These are phyloP conservation scores for Actinia equina DNA, from an alignment of 64 coral and sea anemone genomes.

Conservation along the genomic window DNA sequence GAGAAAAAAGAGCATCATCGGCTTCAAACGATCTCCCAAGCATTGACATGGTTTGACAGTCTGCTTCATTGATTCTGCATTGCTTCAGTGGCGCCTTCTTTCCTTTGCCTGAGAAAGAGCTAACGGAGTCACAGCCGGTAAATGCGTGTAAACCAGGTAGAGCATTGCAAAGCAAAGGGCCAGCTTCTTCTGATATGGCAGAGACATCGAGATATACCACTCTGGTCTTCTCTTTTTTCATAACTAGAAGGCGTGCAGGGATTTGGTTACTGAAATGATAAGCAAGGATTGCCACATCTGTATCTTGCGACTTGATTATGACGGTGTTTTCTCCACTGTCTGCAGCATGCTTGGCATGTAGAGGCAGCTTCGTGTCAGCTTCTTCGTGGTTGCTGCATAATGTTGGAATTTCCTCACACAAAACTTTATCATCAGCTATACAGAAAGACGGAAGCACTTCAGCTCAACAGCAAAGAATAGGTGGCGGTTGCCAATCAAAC, in stretches of 20 bases:
- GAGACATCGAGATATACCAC: constrained; percentile 27
- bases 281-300: constrained; percentile 50
- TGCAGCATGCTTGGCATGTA: constrained; percentile 49
- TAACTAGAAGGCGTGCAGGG: constrained; percentile 32
- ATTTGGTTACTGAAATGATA: constrained; percentile 43
- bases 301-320: constrained; percentile 52
- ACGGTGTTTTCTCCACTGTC: constrained; percentile 38
- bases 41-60: constrained; percentile 39
- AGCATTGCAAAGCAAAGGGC: constrained; percentile 20
- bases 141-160: constrained; percentile 36
- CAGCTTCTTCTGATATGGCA: constrained; percentile 16
- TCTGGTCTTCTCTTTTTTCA: constrained; percentile 32
- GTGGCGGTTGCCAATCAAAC: constrained; percentile 16
- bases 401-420: constrained; percentile 9
- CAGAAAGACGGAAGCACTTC: constrained; percentile 21
- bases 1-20: constrained; percentile 29
- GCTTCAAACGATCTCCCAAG: constrained; percentile 37
- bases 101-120: constrained; percentile 48
- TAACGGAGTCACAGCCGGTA: constrained; percentile 39
- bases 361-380: constrained; percentile 49
- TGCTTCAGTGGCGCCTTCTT: constrained; percentile 48
- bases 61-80: constrained; percentile 20
- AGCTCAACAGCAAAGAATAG: constrained; percentile 27
- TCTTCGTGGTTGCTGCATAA: constrained; percentile 54
- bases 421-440: constrained; percentile 20